Conservation (phyloP, 2,797 vertebrate genomes). For the Microchirus variegatus region DNA sequence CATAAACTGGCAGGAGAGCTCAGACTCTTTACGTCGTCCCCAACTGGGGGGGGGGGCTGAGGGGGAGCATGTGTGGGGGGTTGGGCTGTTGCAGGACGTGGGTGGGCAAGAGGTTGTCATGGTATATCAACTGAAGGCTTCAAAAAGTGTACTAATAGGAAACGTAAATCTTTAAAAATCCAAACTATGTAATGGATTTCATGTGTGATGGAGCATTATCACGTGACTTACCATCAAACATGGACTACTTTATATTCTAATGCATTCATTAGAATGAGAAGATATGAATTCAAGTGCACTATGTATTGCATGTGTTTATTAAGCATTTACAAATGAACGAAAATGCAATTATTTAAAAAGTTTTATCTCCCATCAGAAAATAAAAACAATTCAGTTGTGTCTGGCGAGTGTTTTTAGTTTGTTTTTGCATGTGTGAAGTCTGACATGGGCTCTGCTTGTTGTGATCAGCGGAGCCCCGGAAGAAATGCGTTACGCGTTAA, state of each 20-base stretch:
- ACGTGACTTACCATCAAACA: no score
- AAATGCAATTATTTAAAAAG: no score
- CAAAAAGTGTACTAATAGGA: constrained; percentile 1
- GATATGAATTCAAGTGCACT: no score
- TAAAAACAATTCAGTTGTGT: not conserved
- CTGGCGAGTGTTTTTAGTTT: constrained; percentile 8
- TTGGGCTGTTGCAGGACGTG: constrained; percentile 37
- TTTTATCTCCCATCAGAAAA: no score
- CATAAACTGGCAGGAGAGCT: constrained; percentile 57
- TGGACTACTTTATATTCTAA: no score
- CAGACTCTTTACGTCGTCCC: constrained; percentile 15
- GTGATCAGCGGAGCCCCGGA: constrained; percentile 40
- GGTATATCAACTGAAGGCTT: constrained; percentile 18
- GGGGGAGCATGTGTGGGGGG: constrained; percentile 1
- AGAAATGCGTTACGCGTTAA: constrained; percentile 68
- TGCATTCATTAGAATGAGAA: no score
- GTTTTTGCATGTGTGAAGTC: constrained; percentile 7
- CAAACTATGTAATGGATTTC: no score
- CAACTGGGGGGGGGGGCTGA: not conserved
- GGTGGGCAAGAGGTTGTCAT: constrained; percentile 47
- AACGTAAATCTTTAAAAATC: constrained; percentile 7
- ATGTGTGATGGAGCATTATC: no score
- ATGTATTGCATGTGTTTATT: no score
- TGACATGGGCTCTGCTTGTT: constrained; percentile 18
- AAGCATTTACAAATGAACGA: no score